Evolutionary conservation across 2,888 invertebrate genomes (phyloP), one percentile per base, ranked within the genome.

Genomic region (Cosmia trapezina): DNA sequence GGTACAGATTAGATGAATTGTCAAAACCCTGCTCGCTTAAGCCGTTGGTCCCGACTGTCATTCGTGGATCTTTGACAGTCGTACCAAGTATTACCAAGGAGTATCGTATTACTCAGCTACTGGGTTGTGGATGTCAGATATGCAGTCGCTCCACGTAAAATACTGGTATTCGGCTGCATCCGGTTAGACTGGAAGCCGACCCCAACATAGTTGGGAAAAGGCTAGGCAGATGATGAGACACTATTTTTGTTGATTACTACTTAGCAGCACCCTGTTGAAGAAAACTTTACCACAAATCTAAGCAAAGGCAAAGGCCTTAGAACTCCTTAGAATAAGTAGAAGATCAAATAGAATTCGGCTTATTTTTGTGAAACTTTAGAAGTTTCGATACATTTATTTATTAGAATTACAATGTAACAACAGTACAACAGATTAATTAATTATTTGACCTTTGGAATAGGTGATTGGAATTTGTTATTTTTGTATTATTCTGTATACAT

Each of bases 341-440:
- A 45, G 28, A 60, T 77, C 59, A 77, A 53, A 57, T 4, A 41
- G 4, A 49, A 9, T 49, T 62, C 0, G 7, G 3, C 3, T 57
- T 49, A 19, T 22, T 56, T 65, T 66, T 49, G 47, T n/a, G 47
- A 22, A 75, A 75, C 28, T 54, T 28, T 45, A 19, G 5, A 47
- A 14, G 28, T 12, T 41, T 59, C 47, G 14, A 71, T 33, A 49
- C 5, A 12, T 53, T 37, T 19, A 14, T 43, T 53, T 43, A 14
- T 17, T 41, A 22, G 5, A 41, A n/a, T 41, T 11, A 49, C n/a
- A 63, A 33, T 7, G 2, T 28, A n/a, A 74, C 11, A 7, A 62
- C 14, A 12, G 3, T 28, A 41, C 4, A 17, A 4, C 11, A 14
- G 17, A 19, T 12, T 14, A 33, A 49, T 5, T n/a, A 49, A 64